Conservation (phyloP, 2,113 vertebrate genomes). For the Zosterops hypoxanthus region DNA sequence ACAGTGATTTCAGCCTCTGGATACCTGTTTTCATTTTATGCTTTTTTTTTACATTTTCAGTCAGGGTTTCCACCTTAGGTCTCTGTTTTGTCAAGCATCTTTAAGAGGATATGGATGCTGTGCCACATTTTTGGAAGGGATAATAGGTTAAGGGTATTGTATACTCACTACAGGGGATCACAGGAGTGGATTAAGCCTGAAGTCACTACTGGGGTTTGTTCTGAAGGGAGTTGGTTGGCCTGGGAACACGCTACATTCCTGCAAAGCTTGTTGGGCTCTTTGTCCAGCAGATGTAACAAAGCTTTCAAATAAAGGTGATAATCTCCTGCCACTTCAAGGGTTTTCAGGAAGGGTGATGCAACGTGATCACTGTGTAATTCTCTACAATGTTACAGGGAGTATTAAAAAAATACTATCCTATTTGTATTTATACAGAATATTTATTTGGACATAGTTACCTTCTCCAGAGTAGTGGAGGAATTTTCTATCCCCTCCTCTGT, state of each 20-base stretch:
- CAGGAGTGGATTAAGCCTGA: not conserved
- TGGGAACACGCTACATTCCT: not conserved
- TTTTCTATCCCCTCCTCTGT: not conserved
- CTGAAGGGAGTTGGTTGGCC: not conserved
- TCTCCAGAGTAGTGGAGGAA: not conserved
- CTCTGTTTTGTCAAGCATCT: not conserved
- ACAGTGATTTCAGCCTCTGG: not conserved
- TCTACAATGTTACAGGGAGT: not conserved
- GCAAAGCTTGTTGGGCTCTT: not conserved
- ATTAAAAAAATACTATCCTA: not conserved
- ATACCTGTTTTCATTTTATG: not conserved
- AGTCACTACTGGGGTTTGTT: not conserved
- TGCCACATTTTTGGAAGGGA: not conserved
- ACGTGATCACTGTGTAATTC: not conserved
- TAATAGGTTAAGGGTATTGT: not conserved
- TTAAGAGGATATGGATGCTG: not conserved
- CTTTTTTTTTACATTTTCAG: not conserved
- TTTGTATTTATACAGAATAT: not conserved
- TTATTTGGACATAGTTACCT: not conserved
- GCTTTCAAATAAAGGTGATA: not conserved
- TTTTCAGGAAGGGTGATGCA: not conserved
- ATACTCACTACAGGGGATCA: not conserved
- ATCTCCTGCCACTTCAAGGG: not conserved
- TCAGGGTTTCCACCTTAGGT: not conserved
- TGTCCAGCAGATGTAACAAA: not conserved